These are phyloP conservation scores for Rhynchonycteris naso DNA, from an alignment of 2,797 vertebrate genomes.

Conservation along the genomic window DNA sequence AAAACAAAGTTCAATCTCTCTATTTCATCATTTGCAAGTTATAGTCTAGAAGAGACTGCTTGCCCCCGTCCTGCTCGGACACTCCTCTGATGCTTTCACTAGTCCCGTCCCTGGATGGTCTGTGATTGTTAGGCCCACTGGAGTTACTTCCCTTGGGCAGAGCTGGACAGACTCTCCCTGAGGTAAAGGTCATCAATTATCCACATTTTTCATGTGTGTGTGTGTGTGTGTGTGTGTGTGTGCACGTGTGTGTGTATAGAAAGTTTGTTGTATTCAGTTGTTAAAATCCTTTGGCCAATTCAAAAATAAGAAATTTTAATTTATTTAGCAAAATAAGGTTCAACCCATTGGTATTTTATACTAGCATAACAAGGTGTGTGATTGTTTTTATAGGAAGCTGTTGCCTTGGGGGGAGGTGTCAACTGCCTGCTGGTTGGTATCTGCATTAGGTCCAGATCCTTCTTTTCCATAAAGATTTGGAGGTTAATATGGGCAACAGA, in stretches of 20 bases:
- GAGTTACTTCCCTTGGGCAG: not conserved
- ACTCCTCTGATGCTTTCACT: not conserved
- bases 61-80: not conserved
- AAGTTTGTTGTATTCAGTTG: conserved; percentile 31
- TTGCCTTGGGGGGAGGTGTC: not conserved
- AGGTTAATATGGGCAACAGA: not conserved
- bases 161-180: conserved; percentile 44
- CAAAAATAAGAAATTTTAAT: conserved; percentile 37
- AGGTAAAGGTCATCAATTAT: conserved; percentile 1
- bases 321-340: conserved; percentile 40
- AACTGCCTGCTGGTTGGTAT: not conserved
- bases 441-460: not conserved
- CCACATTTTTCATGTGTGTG: not conserved
- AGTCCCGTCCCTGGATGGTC: not conserved
- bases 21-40: not conserved
- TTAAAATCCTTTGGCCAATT: conserved; percentile 53
- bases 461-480: not conserved
- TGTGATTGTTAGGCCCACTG: not conserved
- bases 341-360: not conserved
- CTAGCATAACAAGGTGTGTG: not conserved
- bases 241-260: not conserved
- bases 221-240: not conserved
- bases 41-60: not conserved
- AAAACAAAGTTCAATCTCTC: not conserved
- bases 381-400: not conserved